A percentile compares a stretch with the other conserved stretches of the same genome.
Conservation (phyloP, 2,113 vertebrate species). For the Daubentonia madagascariensis region DNA sequence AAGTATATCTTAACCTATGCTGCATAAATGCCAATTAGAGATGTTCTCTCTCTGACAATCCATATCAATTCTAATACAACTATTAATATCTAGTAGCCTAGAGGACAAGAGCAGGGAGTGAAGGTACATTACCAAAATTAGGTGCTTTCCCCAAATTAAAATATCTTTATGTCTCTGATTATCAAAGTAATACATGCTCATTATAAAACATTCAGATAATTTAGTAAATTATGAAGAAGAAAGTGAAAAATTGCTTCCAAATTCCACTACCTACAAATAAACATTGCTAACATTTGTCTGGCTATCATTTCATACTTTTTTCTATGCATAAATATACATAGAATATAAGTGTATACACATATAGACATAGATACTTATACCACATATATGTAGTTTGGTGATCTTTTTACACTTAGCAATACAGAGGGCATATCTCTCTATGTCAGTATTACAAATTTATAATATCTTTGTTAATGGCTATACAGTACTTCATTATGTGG, state of each 20-base stretch:
- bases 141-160: background rate
- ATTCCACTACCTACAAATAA: background rate
- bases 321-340: background rate
- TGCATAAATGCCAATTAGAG: background rate
- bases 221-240: background rate
- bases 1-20: background rate
- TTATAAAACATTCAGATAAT: background rate
- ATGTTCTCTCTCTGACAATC: background rate
- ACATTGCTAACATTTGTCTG: background rate
- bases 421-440: background rate
- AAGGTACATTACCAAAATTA: background rate
- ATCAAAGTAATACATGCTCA: background rate
- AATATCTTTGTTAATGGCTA: background rate
- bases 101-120: background rate
- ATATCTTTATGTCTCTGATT: background rate
- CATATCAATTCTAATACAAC: background rate
- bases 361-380: background rate
- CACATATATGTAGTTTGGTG: background rate
- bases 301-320: background rate
- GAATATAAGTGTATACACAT: background rate
- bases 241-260: background rate
- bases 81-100: background rate
- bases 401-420: background rate
- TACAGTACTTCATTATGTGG: background rate
- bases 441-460: background rate